Evolutionary conservation across 2,888 invertebrate genomes (phyloP), one percentile per base, ranked within the genome.

Genomic region (Drosophila tripunctata): DNA sequence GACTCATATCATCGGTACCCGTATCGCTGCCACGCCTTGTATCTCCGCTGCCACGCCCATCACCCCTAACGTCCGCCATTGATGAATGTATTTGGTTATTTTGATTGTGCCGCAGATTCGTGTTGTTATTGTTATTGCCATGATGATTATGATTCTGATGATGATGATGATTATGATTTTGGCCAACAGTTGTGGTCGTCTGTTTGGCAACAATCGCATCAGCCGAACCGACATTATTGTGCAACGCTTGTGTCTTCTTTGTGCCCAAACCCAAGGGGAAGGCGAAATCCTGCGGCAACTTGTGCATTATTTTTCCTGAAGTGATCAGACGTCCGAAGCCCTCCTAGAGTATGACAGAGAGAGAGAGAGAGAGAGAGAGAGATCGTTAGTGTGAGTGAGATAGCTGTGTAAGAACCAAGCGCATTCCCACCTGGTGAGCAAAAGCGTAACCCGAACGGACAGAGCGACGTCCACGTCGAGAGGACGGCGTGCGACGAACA

Each of bases 361-460:
- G 8, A 4, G 14, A 33, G 6, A 47, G 7, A n/a, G 0, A 27
- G 12, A 8, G 12, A 8, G 24, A n/a, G 6, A 19, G 15, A 17
- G 48, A 6, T 6, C 6, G 14, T 6, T 7, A 4, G 33, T 35
- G 12, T 8, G 8, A 17, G 10, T 12, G 12, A 19, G n/a, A 15
- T 4, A 6, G 4, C 6, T 21, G 21, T 4, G 7, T 14, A 8
- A 0, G 7, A 17, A 4, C 0, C 7, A n/a, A 1, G 5, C 10
- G 2, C 1, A 6, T 15, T 15, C 61, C 38, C 64, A 91, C 91
- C 87, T 98, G 98, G 92, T 99, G 99, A 58, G 99, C 98, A 92
- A 99, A 99, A 7, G 99, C 99, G 92, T 99, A 98, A 57, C 99
- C 99, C 8, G 98, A 98, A 58, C 99, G 95, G 70, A 99, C 94